These are phyloP conservation scores for Lophura nycthemera DNA, from an alignment of 2,113 vertebrate genomes.

Conservation along the genomic window DNA sequence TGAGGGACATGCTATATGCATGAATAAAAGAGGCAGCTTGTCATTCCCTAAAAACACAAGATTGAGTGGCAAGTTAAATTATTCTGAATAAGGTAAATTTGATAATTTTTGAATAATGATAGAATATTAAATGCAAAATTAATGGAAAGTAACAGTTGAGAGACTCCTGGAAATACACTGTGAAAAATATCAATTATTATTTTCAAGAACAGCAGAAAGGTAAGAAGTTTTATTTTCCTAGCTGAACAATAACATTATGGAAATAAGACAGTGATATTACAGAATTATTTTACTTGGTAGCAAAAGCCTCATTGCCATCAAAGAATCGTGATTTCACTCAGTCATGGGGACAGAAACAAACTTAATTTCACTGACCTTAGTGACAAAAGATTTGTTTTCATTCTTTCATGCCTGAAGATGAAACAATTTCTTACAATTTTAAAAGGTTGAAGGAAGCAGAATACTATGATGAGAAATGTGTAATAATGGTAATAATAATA, in stretches of 20 bases:
- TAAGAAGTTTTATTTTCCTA: conserved; percentile 58
- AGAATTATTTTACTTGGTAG: conserved; percentile 6
- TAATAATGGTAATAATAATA: neutral
- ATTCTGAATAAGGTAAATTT: neutral
- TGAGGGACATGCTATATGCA: neutral
- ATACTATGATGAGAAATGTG: neutral
- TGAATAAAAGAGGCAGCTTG: conserved; percentile 21
- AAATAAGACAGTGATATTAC: conserved; percentile 31
- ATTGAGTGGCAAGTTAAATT: conserved; percentile 65
- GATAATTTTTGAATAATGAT: neutral
- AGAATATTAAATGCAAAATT: conserved; percentile 15
- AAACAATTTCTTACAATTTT: conserved; percentile 3
- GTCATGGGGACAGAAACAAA: conserved; percentile 2
- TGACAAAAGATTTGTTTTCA: neutral
- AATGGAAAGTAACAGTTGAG: conserved; percentile 1
- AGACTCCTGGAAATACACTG: conserved; percentile 11
- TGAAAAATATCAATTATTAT: neutral
- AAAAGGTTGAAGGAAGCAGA: neutral
- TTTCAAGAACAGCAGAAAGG: conserved; percentile 50
- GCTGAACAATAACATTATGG: neutral
- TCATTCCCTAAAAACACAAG: conserved; percentile 16
- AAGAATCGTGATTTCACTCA: conserved; percentile 7
- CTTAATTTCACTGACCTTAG: neutral
- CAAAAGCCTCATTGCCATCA: conserved; percentile 1
- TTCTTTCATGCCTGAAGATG: conserved; percentile 34